phyloP scores from a whole-genome alignment of 2,888 invertebrate species.

The Agrotis clavis region DNA sequence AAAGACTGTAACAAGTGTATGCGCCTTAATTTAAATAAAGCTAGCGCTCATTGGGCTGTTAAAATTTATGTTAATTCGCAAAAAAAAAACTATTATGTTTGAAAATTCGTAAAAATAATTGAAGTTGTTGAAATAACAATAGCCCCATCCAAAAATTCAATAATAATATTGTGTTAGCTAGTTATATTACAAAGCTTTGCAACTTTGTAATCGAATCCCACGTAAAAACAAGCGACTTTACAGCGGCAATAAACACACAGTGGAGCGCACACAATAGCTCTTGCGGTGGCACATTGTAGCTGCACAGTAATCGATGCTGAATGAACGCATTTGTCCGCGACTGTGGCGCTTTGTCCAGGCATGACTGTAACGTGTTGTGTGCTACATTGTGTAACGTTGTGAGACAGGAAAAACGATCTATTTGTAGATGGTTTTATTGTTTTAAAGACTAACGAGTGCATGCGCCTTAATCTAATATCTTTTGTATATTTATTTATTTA shows the following conservation, averaged over 20 bases:
- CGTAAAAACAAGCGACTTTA: too few species aligned
- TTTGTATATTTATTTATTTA: too few species aligned
- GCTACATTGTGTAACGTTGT: slow-evolving; percentile 13
- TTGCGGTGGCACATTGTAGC: slow-evolving; percentile 8
- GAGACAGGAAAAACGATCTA: neutral
- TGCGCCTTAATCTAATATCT: neutral
- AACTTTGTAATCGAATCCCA: too few species aligned
- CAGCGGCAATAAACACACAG: too few species aligned
- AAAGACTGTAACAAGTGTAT: neutral
- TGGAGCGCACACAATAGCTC: slow-evolving; percentile 23
- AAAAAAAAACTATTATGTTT: too few species aligned
- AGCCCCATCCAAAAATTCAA: too few species aligned
- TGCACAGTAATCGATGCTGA: slow-evolving; percentile 35
- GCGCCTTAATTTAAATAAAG: neutral
- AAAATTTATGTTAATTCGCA: neutral
- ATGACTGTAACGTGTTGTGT: neutral
- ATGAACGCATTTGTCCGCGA: slow-evolving; percentile 40
- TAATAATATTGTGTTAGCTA: neutral
- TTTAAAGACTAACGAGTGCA: neutral
- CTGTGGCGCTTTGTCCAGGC: slow-evolving; percentile 25
- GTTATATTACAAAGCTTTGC: neutral
- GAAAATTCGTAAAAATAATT: too few species aligned
- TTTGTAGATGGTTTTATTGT: neutral
- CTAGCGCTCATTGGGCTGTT: neutral
- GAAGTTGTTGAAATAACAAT: too few species aligned